Evolutionary conservation across 2,113 vertebrate species (phyloP).

Genomic region (Lepus americanus): DNA sequence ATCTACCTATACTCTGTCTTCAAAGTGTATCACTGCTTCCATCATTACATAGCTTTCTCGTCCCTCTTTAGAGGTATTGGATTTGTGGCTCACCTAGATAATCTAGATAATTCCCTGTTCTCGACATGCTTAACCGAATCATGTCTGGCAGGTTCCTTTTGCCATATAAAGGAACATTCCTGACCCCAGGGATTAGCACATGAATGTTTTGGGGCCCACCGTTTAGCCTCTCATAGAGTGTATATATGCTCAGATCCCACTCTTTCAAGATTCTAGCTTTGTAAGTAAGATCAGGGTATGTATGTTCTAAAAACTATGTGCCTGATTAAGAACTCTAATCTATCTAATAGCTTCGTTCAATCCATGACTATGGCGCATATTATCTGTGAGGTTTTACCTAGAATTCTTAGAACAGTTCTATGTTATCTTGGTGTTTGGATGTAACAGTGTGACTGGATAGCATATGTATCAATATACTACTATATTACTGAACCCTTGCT

Average conservation of each 20-base stretch:
- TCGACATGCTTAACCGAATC: neutral
- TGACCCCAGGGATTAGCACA: neutral
- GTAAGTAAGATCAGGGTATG: neutral
- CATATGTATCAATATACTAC: neutral
- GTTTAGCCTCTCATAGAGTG: neutral
- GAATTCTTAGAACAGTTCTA: neutral
- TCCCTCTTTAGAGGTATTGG: neutral
- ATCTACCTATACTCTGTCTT: neutral
- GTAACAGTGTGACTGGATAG: neutral
- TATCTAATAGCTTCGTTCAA: neutral
- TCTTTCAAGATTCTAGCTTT: constrained; percentile 14
- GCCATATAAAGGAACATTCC: neutral
- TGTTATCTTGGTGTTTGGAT: neutral
- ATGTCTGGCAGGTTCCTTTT: neutral
- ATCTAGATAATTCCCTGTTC: neutral
- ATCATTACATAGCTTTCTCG: neutral
- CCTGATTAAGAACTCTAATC: neutral
- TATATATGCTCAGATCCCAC: neutral
- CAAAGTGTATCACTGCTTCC: neutral
- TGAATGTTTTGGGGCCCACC: neutral
- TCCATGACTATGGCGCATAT: neutral
- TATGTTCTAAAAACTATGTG: neutral
- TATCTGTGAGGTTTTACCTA: neutral
- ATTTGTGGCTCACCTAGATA: neutral
- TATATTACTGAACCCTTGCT: neutral